Evolutionary conservation across 2,888 invertebrate genomes (phyloP).

Genomic region (Apodemia hepburni): DNA sequence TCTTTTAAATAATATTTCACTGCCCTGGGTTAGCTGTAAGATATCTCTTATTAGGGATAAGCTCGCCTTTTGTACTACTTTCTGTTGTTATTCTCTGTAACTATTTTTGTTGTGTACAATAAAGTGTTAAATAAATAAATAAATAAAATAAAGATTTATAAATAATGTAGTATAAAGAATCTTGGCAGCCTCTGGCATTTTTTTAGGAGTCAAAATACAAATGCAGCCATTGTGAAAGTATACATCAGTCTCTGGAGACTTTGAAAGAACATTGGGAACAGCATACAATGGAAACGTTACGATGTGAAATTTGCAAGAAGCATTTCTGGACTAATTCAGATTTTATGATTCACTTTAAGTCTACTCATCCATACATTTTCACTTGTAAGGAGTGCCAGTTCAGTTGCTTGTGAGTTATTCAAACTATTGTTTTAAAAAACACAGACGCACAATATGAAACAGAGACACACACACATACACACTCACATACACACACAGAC

Average conservation of each 20-base stretch:
- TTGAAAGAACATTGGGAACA: slow-evolving; percentile 5
- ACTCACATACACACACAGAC: no score
- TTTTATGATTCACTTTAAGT: neutral
- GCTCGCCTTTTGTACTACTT: no score
- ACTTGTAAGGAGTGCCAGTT: slow-evolving; percentile 1
- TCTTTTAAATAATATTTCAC: no score
- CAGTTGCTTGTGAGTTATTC: slow-evolving; percentile 1
- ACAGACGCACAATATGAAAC: no score
- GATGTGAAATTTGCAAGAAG: neutral
- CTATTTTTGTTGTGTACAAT: no score
- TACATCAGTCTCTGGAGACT: neutral
- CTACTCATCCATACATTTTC: neutral
- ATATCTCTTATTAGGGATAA: no score
- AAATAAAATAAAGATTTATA: neutral
- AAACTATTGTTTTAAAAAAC: neutral
- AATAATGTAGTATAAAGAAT: neutral
- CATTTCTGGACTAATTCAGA: neutral
- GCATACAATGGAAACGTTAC: neutral
- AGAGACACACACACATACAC: no score
- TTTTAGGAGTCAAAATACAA: neutral
- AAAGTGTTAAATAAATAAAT: no score
- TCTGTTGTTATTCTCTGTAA: no score
- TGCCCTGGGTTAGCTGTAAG: no score
- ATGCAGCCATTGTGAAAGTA: neutral
- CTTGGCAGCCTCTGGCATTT: neutral